Evolutionary conservation across 2,113 vertebrate genomes (phyloP).

Genomic region (Myodes glareolus): DNA sequence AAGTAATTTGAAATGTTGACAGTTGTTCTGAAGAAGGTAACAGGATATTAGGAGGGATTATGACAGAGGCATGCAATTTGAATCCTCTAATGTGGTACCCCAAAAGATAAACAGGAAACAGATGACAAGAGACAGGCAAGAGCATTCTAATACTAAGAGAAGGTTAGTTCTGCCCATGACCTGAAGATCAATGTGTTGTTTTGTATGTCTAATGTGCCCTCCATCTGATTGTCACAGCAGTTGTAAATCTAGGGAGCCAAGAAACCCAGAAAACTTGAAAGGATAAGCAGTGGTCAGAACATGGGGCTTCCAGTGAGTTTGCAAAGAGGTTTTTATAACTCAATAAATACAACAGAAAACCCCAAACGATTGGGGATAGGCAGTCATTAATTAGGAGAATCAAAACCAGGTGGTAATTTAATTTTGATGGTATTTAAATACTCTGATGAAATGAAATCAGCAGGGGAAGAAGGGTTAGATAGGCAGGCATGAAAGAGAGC

Average conservation of each 20-base stretch:
- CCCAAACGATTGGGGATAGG: fast-evolving
- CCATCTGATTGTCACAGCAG: too few species aligned
- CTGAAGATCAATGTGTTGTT: not conserved
- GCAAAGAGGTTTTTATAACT: not conserved
- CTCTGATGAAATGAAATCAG: not conserved
- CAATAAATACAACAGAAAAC: not conserved
- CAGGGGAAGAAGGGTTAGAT: not conserved
- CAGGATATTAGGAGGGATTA: not conserved
- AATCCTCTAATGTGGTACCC: not conserved
- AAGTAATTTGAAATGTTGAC: constrained; percentile 12
- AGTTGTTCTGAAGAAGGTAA: not conserved
- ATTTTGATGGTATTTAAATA: not conserved
- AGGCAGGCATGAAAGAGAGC: not conserved
- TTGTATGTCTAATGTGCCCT: not conserved
- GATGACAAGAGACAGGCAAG: not conserved
- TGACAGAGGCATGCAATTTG: not conserved
- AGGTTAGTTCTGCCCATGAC: not conserved
- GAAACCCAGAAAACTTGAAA: not conserved
- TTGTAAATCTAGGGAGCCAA: not conserved
- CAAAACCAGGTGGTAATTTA: not conserved
- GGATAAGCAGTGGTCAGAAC: not conserved
- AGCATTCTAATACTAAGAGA: not conserved
- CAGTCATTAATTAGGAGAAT: not conserved
- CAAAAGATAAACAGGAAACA: not conserved
- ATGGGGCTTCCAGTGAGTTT: not conserved